Percentiles rank a stretch among this genome's conserved stretches.
Evolutionary conservation across 2,797 vertebrate genomes (phyloP).

Genomic region (Dendrocincla fuliginosa): DNA sequence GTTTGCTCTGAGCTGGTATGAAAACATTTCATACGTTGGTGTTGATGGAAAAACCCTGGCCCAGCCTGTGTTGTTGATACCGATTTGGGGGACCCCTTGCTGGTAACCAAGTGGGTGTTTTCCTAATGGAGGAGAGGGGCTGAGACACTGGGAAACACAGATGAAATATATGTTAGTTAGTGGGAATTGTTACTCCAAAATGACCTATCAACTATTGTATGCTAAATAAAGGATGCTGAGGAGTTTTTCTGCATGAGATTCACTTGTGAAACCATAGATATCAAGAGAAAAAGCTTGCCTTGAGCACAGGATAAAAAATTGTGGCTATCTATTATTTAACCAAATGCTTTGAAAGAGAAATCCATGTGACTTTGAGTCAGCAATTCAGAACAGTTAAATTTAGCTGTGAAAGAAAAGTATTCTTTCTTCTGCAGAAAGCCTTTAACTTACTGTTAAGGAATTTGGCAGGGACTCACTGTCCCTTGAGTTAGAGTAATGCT

Average conservation of each 20-base stretch:
- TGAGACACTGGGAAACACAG: not conserved
- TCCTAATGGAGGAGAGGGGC: not conserved
- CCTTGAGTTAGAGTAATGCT: not conserved
- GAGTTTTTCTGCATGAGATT: not conserved
- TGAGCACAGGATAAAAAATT: not conserved
- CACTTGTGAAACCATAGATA: not conserved
- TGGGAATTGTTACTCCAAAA: not conserved
- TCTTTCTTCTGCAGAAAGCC: not conserved
- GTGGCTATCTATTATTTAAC: not conserved
- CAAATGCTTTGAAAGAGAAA: constrained; percentile 16
- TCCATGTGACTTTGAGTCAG: constrained; percentile 3
- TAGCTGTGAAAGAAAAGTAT: constrained; percentile 4
- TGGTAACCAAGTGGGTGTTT: not conserved
- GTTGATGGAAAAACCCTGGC: constrained; percentile 48
- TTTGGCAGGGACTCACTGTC: constrained; percentile 6
- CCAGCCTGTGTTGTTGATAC: not conserved
- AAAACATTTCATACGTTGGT: not conserved
- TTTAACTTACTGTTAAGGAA: constrained; percentile 4
- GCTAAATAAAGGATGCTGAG: not conserved
- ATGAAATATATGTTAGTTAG: not conserved
- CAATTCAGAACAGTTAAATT: not conserved
- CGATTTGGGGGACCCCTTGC: not conserved
- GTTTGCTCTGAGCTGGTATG: not conserved
- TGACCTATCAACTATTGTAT: not conserved
- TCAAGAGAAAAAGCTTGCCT: not conserved